Evolutionary conservation across 2,113 vertebrate species (phyloP), one percentile per base, ranked within the genome.

Genomic region (Nyctibius bracteatus): DNA sequence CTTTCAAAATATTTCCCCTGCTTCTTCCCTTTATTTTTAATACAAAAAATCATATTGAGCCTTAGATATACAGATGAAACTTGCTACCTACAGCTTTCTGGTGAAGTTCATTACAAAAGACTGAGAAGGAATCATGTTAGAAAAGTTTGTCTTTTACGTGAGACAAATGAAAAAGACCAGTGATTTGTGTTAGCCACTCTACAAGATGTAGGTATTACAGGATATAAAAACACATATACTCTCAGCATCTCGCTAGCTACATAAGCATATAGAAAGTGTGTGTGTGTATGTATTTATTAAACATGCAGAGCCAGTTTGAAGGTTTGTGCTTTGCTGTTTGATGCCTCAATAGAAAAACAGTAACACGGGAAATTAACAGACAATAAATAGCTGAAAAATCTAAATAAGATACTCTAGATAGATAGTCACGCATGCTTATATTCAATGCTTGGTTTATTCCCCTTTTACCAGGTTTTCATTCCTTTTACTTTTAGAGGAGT

Each of bases 1-100:
- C 98, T 99, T 99, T 98, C 98, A 98, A 99, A 99, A 99, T 99
- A 98, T 99, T 98, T 98, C 98, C 97, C 98, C 97, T 97, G 98
- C 97, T 98, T 99, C 99, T 98, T 95, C 95, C 94, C 97, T 98
- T 97, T 97, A 96, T 97, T 98, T 98, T 98, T 97, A 97, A 98
- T 97, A 97, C 96, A 97, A 96, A 97, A 95, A 96, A 86, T 92
- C 89, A 97, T 97, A 97, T 97, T 86, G 92, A 94, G 96, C 92
- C 81, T 97, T 51, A 96, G 97, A 95, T 94, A 84, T 95, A 88
- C 78, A 87, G 97, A 97, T 94, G 97, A 96, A 97, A 97, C 91
- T 94, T 95, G 92, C 95, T 94, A 88, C 84, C 85, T 74, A 92
- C 89, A 96, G 96, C 93, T 92, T 97, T 93, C 88, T 93, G 85